Evolutionary conservation across 2,113 vertebrate genomes (phyloP).

Genomic region (Phyllostomus hastatus): DNA sequence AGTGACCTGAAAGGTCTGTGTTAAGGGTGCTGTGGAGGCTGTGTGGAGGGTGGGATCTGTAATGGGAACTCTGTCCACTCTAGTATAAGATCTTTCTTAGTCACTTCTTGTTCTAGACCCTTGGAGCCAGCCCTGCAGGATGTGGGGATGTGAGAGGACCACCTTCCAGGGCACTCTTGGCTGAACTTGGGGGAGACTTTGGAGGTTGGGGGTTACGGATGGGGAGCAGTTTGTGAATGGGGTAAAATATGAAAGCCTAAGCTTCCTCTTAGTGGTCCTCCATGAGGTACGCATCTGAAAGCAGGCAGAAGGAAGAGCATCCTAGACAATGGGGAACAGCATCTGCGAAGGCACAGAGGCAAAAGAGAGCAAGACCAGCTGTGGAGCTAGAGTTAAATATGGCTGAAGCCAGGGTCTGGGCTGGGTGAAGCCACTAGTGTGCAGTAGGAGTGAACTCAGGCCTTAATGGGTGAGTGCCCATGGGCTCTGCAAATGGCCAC

Average conservation of each 20-base stretch:
- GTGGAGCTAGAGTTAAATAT: background rate
- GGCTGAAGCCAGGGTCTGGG: background rate
- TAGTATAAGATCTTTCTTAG: background rate
- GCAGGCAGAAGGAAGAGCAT: background rate
- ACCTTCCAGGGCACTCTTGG: background rate
- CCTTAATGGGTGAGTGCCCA: background rate
- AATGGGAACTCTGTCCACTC: background rate
- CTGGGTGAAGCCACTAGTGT: background rate
- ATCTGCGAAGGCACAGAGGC: background rate
- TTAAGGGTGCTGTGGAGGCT: background rate
- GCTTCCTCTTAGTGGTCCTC: background rate
- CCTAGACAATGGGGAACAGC: background rate
- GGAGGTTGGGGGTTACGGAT: background rate
- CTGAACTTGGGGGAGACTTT: background rate
- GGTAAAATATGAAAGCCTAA: background rate
- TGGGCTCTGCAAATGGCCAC: background rate
- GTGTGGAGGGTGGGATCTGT: background rate
- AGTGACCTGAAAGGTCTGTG: background rate
- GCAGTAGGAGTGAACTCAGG: background rate
- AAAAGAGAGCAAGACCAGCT: background rate
- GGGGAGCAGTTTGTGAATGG: background rate
- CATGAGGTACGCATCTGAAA: background rate
- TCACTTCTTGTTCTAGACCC: background rate
- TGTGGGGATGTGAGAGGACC: background rate
- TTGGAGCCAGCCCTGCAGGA: background rate